Percentiles rank a stretch among this genome's conserved stretches.
Evolutionary conservation across 2,113 vertebrate genomes (phyloP).

Genomic region (Todiramphus chloris): DNA sequence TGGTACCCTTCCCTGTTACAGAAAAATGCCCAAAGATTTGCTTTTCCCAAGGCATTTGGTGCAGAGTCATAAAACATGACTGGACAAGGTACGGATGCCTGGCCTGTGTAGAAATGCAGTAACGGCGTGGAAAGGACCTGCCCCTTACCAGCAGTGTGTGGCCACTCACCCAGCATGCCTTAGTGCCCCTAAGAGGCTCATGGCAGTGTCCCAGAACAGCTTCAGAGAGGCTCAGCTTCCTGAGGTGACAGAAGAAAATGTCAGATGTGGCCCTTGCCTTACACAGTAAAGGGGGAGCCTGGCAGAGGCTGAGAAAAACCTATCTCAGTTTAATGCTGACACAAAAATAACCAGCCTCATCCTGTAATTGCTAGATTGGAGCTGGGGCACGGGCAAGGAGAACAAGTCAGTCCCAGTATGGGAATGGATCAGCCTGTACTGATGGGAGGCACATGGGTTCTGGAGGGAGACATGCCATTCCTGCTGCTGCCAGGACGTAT

Average conservation of each 20-base stretch:
- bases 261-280: background rate
- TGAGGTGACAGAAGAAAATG: background rate
- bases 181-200: background rate
- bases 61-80: background rate
- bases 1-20: background rate
- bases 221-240: background rate
- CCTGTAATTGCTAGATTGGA: background rate
- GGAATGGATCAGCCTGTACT: background rate
- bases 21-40: background rate
- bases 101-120: background rate
- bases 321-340: background rate
- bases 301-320: background rate
- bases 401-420: background rate
- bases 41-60: background rate
- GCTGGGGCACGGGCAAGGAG: background rate
- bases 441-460: background rate
- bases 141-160: fast-evolving
- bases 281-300: background rate
- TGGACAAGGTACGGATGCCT: background rate
- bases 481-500: background rate
- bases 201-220: background rate
- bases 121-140: background rate
- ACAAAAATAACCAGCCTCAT: background rate
- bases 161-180: background rate
- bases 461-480: background rate